These are phyloP conservation scores for Dromas ardeola DNA, from an alignment of 2,113 vertebrate genomes.

Conservation along the genomic window DNA sequence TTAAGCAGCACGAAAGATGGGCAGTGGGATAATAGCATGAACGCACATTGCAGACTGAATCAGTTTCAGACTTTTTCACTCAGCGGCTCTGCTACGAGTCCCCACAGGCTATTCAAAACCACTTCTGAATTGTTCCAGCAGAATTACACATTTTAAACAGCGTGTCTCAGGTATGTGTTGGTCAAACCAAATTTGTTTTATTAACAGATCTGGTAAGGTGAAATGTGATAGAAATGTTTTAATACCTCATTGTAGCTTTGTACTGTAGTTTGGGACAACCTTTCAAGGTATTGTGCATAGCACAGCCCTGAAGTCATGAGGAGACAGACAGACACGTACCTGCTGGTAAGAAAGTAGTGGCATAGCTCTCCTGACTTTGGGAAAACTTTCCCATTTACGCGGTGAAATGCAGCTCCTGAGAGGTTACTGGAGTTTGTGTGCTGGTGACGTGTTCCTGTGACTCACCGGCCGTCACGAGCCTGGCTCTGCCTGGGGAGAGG, in stretches of 20 bases:
- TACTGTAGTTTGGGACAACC: background rate
- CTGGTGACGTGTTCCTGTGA: slow-evolving; percentile 22
- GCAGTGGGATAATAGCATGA: background rate
- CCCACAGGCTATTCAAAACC: background rate
- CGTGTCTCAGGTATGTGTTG: background rate
- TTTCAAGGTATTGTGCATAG: background rate
- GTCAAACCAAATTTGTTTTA: background rate
- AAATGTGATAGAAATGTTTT: background rate
- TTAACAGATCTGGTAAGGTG: background rate
- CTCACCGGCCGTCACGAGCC: background rate
- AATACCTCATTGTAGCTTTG: background rate
- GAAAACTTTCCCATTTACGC: background rate
- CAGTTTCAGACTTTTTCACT: background rate
- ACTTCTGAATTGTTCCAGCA: background rate
- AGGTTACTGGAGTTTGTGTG: slow-evolving; percentile 52
- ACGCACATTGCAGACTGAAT: background rate
- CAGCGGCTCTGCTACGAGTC: background rate
- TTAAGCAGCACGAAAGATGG: background rate
- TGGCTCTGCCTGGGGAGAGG: background rate
- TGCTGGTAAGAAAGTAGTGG: background rate
- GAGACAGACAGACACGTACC: background rate
- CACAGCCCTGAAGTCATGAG: background rate
- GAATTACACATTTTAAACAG: background rate
- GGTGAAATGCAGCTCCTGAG: background rate
- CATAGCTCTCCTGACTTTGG: background rate